Evolutionary conservation across 2,113 vertebrate species (phyloP), one percentile per base, ranked within the genome.

Genomic region (Cynoglossus semilaevis): DNA sequence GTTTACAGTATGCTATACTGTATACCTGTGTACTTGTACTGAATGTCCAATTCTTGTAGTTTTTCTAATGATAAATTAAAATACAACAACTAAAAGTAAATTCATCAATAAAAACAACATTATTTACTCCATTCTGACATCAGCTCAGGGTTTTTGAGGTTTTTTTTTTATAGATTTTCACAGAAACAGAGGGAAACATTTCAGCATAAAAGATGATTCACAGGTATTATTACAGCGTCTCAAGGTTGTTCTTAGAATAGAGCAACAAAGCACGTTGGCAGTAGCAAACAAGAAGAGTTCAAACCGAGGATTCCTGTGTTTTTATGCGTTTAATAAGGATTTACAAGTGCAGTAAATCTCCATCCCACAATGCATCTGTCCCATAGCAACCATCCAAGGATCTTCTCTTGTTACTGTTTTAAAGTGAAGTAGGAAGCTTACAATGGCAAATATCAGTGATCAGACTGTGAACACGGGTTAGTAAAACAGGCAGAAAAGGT

Each of bases 221-320:
- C n/a, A n/a, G n/a, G n/a, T 51, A 61, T 60, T 52, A 19, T 57
- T 13, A 12, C 10, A 29, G 17, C 19, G 14, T 63, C 29, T 48
- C 46, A 37, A 56, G 42, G 46, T 54, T 58, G 34, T 53, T 58
- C 52, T 46, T 9, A 12, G 51, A 38, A 57, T 47, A 66, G 57
- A 52, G 47, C 15, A 60, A 51, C 35, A 53, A 56, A 72, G 43
- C 36, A n/a, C 46, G 40, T 51, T 70, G 65, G 65, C 53, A 58
- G 34, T 22, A 19, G 46, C 14, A 2, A n/a, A 14, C 9, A 48
- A 70, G 37, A 37, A 45, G 8, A 13, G 37, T 74, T 60, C 11
- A 36, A 58, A 55, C 29, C 56, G 51, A 64, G 38, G 68, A 57
- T 51, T 51, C 17, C 22, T 55, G 50, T 52, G 51, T 38, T 45